These are phyloP conservation scores for Teleogryllus oceanicus DNA, from an alignment of 2,888 invertebrate genomes.

Conservation along the genomic window DNA sequence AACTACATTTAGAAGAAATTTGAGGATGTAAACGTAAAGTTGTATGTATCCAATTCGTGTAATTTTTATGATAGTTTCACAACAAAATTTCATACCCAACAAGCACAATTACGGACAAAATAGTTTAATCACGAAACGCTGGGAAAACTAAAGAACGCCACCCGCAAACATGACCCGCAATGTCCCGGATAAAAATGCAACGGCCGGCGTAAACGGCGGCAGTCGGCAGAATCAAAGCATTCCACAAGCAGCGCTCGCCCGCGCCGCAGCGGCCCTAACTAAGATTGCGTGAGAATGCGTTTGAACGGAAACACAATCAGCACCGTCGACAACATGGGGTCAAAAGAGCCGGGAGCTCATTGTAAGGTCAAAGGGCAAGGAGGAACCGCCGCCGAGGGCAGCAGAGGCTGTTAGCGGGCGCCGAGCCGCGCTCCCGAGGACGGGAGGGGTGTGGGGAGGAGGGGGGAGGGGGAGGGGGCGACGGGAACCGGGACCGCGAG, in stretches of 20 bases:
- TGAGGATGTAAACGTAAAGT: too few species aligned
- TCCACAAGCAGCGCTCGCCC: background rate
- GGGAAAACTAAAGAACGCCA: background rate
- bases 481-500: too few species aligned
- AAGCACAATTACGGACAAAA: too few species aligned
- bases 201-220: background rate
- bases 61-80: too few species aligned
- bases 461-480: too few species aligned
- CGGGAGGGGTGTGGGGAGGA: too few species aligned
- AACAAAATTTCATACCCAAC: too few species aligned
- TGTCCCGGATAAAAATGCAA: background rate
- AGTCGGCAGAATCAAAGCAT: background rate
- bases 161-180: background rate
- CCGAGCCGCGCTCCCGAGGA: too few species aligned
- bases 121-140: too few species aligned
- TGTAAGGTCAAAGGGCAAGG: background rate
- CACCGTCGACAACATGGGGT: background rate
- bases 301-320: constrained; percentile 18
- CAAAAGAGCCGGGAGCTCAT: constrained; percentile 18
- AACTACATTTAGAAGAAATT: too few species aligned
- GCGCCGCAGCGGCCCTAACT: background rate
- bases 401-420: too few species aligned
- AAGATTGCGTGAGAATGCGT: constrained; percentile 7
- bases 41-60: too few species aligned
- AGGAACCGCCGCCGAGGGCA: background rate